Conservation (phyloP, 2,888 invertebrate genomes). For the Mellilla xanthometata region DNA sequence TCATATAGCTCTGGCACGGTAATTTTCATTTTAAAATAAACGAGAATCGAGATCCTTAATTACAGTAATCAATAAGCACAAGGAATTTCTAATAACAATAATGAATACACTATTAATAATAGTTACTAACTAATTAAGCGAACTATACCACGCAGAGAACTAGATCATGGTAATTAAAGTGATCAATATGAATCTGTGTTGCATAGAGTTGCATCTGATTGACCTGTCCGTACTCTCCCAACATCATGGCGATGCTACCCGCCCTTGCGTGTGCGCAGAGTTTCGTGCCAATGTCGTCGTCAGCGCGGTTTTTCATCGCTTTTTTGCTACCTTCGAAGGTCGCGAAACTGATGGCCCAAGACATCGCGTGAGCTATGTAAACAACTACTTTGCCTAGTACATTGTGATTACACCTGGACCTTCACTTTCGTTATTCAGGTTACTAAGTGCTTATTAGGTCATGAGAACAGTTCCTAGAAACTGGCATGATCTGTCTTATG, state of each 20-base stretch:
- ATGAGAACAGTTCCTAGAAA: not conserved
- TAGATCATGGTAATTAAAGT: slow-evolving; percentile 23
- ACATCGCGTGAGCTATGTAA: slow-evolving; percentile 64
- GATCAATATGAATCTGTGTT: slow-evolving; percentile 21
- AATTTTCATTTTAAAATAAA: too few relatives aligned
- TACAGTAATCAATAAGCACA: too few relatives aligned
- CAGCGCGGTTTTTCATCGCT: slow-evolving; percentile 54
- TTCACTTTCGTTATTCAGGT: slow-evolving; percentile 23
- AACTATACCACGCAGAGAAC: slow-evolving; percentile 10
- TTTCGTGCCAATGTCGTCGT: slow-evolving; percentile 74
- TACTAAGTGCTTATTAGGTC: slow-evolving; percentile 11
- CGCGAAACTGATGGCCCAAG: slow-evolving; percentile 59
- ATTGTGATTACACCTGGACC: slow-evolving; percentile 19
- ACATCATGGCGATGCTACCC: slow-evolving; percentile 45
- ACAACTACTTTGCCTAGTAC: slow-evolving; percentile 34
- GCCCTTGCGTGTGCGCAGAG: slow-evolving; percentile 74
- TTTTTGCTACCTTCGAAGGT: slow-evolving; percentile 72
- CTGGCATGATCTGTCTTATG: not conserved
- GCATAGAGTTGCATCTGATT: slow-evolving; percentile 22
- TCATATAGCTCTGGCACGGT: too few relatives aligned
- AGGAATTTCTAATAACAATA: too few relatives aligned
- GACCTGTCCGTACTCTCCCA: slow-evolving; percentile 32
- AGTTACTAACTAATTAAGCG: slow-evolving; percentile 9
- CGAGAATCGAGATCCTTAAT: too few relatives aligned
- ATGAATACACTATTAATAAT: not conserved